Conservation (phyloP, 2,113 vertebrate genomes). For the Xiphorhynchus elegans region DNA sequence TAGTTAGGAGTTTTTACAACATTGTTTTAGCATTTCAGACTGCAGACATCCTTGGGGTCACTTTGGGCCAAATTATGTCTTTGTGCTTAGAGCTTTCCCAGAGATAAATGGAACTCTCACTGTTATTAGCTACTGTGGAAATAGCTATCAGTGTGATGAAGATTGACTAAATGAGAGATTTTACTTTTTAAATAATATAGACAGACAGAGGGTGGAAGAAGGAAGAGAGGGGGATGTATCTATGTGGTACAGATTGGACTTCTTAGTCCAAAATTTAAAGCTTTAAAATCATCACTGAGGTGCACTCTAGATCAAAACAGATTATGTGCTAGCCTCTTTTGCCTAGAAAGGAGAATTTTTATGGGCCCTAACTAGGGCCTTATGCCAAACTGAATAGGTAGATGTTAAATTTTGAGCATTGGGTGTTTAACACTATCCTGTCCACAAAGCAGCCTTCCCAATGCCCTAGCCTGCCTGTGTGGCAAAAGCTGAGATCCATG, state of each 20-base stretch:
- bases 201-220: neutral
- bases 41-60: neutral
- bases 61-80: neutral
- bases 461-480: neutral
- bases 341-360: neutral
- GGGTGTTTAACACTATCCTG: neutral
- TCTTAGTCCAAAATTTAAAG: neutral
- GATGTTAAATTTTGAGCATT: neutral
- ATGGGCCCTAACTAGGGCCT: neutral
- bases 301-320: neutral
- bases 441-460: neutral
- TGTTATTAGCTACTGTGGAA: neutral
- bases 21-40: neutral
- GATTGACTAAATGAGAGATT: neutral
- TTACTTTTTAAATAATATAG: neutral
- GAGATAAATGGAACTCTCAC: neutral
- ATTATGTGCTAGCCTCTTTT: neutral
- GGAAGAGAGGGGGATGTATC: neutral
- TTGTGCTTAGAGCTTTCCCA: neutral
- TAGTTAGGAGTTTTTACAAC: slow-evolving; percentile 12
- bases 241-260: neutral
- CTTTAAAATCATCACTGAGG: neutral
- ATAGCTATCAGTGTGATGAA: neutral
- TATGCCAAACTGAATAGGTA: neutral
- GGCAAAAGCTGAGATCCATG: neutral